These are phyloP conservation scores for Lycaena phlaeas DNA, from an alignment of 2,888 invertebrate genomes.

Conservation along the genomic window DNA sequence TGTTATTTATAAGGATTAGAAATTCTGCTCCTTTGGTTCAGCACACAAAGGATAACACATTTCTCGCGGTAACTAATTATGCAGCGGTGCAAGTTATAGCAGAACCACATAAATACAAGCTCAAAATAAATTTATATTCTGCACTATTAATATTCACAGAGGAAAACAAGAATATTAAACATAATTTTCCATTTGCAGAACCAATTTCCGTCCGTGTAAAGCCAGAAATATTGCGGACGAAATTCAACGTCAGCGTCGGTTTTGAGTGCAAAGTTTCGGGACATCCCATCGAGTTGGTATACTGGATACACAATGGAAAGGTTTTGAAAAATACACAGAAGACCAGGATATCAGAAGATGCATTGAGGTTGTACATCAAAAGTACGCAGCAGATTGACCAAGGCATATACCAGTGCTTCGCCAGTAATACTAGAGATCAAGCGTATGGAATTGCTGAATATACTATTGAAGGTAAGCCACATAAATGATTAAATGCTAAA, in stretches of 20 bases:
- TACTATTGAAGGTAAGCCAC: slow-evolving; percentile 80
- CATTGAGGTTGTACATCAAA: slow-evolving; percentile 72
- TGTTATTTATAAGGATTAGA: not conserved
- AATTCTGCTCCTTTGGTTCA: not conserved
- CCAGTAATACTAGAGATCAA: slow-evolving; percentile 87
- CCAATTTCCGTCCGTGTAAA: slow-evolving; percentile 86
- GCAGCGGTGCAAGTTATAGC: slow-evolving; percentile 1
- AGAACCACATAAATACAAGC: not conserved
- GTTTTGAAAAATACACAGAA: slow-evolving; percentile 74
- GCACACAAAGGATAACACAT: not conserved
- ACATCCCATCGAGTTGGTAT: slow-evolving; percentile 84
- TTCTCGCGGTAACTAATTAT: slow-evolving; percentile 2
- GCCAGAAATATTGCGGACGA: slow-evolving; percentile 84
- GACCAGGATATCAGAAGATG: slow-evolving; percentile 65
- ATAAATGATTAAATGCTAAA: too few relatives aligned
- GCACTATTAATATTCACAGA: slow-evolving; percentile 2
- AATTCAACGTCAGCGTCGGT: slow-evolving; percentile 86
- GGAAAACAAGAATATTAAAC: slow-evolving; percentile 14
- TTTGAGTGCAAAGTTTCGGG: slow-evolving; percentile 92
- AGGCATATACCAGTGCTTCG: slow-evolving; percentile 94
- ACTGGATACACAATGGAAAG: slow-evolving; percentile 86
- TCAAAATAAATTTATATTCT: slow-evolving; percentile 10
- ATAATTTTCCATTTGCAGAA: slow-evolving; percentile 64
- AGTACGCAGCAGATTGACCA: slow-evolving; percentile 85
- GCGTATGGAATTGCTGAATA: slow-evolving; percentile 87